Conservation (phyloP, 2,797 vertebrate genomes). For the Gorsachius magnificus region DNA sequence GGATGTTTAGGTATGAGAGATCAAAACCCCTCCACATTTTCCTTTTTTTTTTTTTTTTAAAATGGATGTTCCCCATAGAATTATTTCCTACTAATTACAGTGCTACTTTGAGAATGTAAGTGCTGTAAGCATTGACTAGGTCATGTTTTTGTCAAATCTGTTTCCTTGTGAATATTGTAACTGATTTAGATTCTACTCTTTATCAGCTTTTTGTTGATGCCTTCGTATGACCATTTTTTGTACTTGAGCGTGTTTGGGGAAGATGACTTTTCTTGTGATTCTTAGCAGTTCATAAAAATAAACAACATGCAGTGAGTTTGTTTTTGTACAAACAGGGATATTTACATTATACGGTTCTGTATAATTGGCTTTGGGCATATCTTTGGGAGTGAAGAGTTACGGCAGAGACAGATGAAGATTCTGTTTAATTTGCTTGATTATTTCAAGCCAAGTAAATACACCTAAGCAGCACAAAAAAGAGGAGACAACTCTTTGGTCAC, state of each 20-base stretch:
- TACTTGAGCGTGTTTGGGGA: background rate
- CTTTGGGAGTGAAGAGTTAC: background rate
- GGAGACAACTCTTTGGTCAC: background rate
- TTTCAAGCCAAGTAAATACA: background rate
- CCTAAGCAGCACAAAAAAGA: background rate
- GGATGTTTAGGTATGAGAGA: background rate
- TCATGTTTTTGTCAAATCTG: background rate
- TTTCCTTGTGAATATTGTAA: background rate
- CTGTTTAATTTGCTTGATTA: background rate
- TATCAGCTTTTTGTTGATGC: background rate
- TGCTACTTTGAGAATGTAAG: background rate
- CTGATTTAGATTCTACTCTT: background rate
- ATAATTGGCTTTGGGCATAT: background rate
- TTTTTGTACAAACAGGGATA: background rate
- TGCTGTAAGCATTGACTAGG: background rate
- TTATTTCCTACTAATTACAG: background rate
- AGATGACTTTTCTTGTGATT: background rate
- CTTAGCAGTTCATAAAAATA: conserved; percentile 2
- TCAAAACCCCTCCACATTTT: background rate
- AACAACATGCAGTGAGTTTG: background rate
- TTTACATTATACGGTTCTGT: background rate
- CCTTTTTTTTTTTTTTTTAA: background rate
- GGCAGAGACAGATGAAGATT: background rate
- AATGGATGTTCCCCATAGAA: background rate
- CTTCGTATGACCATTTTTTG: background rate